phyloP scores from a whole-genome alignment of 1,140 invertebrate genomes.

The Chionoecetes opilio region DNA sequence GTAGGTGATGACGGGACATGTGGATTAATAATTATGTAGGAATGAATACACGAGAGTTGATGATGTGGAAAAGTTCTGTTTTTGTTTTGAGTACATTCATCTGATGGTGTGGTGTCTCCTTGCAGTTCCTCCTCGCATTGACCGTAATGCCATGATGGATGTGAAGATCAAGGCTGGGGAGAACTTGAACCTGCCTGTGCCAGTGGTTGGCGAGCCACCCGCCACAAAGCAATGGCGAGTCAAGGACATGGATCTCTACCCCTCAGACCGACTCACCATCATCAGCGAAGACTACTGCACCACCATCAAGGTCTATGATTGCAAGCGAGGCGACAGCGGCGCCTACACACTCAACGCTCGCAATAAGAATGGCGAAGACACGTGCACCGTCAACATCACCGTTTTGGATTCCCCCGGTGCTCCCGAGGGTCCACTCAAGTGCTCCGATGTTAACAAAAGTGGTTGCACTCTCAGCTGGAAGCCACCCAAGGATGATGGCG shows the following conservation, averaged over 20 bases:
- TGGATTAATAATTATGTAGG: no score
- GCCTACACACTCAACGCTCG: slow-evolving; percentile 94
- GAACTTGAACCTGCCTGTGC: slow-evolving; percentile 96
- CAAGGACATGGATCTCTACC: slow-evolving; percentile 91
- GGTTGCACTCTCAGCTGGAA: slow-evolving; percentile 93
- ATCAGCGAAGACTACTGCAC: slow-evolving; percentile 94
- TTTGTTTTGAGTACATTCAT: not conserved
- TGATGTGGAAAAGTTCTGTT: not conserved
- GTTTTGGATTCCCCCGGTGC: slow-evolving; percentile 93
- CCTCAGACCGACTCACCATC: slow-evolving; percentile 92
- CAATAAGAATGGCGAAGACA: slow-evolving; percentile 96
- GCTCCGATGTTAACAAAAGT: slow-evolving; percentile 93
- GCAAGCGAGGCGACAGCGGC: slow-evolving; percentile 95
- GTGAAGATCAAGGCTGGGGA: slow-evolving; percentile 96
- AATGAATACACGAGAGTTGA: not conserved
- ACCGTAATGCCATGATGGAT: slow-evolving; percentile 95
- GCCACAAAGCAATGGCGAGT: slow-evolving; percentile 96
- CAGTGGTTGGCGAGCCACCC: slow-evolving; percentile 96
- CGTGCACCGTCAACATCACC: slow-evolving; percentile 93
- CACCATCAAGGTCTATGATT: slow-evolving; percentile 93
- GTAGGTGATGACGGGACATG: not conserved
- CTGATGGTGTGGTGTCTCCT: slow-evolving; percentile 71
- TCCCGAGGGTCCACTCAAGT: slow-evolving; percentile 94
- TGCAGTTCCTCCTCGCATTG: slow-evolving; percentile 94
- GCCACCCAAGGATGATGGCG: slow-evolving; percentile 96